A percentile compares a stretch with the other conserved stretches of the same genome.
These are phyloP conservation scores for Drosophila tani DNA, from an alignment of 1,140 invertebrate genomes.

Conservation along the genomic window DNA sequence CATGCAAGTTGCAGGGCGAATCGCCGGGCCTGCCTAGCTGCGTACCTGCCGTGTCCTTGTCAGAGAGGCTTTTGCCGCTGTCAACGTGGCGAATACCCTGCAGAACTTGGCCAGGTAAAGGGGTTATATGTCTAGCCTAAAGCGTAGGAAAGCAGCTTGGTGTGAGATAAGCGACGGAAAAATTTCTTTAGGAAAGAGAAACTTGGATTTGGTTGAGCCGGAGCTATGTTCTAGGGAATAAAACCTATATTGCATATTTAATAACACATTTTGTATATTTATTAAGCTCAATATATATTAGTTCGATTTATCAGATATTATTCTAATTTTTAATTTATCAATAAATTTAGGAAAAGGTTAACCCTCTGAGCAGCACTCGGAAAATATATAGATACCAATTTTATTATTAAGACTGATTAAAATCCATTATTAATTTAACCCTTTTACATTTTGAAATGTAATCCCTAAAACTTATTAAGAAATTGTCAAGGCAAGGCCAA, in stretches of 20 bases:
- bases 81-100: conserved; percentile 50
- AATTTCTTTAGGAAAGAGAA: background rate
- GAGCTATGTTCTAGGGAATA: background rate
- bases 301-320: no score
- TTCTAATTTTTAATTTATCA: no score
- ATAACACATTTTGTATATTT: background rate
- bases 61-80: conserved; percentile 58
- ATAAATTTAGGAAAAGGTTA: no score
- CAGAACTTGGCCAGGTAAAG: background rate
- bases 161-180: background rate
- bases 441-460: background rate
- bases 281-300: background rate
- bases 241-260: background rate
- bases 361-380: no score
- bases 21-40: conserved; percentile 43
- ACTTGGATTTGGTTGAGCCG: background rate
- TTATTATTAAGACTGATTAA: no score
- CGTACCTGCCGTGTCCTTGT: conserved; percentile 67
- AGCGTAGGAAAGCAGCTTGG: background rate
- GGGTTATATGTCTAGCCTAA: conserved; percentile 19
- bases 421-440: background rate
- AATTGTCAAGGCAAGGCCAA: background rate
- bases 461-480: background rate
- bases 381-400: no score
- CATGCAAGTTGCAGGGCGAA: conserved; percentile 48